Base-by-base conservation (phyloP, 2,113 vertebrate species). In the Pelodiscus sinensis region DNA sequence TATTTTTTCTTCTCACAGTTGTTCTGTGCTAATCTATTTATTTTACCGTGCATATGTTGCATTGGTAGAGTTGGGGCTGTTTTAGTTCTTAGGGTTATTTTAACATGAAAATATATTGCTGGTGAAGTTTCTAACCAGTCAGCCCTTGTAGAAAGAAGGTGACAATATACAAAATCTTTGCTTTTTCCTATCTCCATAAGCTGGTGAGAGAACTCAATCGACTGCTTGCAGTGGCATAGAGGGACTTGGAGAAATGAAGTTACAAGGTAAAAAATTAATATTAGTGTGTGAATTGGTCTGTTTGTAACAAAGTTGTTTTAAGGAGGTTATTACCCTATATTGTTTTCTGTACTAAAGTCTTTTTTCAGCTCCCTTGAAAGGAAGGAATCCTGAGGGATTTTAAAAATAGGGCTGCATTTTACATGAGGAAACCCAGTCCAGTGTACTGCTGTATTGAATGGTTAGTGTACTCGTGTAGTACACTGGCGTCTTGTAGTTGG, bases 31-130 rank as follows among this genome's bases (percentile, higher is more conserved):
- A 89, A 54, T 95, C 88, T 87, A 2, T 86, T 91, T 96, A 82
- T 91, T 38, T 96, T 84, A 92, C 95, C n/a, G 35, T 68, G 89
- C 51, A 38, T 95, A 92, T 78, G 57, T 93, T 96, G 94, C n/a
- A 94, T 95, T 91, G n/a, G 92, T 79, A 57, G 79, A 90, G 88
- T 92, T 68, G 68, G 73, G 79, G 35, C 79, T 91, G 82, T 78
- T 35, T 84, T 24, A 50, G 62, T 38, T 92, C 21, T 93, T 88
- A 92, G 68, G 7, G 6, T 6, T n/a, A 56, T 54, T 84, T 87
- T 79, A 81, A 92, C 82, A 80, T 75, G 92, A 79, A 85, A 94
- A 90, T 4, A 83, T 65, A 1, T 18, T 25, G 25, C 9, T 13
- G 13, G 8, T 50, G 57, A 62, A 82, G 79, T 81, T 22, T 88